Base-by-base conservation (phyloP, 2,113 vertebrate genomes). In the Asarcornis scutulata region DNA sequence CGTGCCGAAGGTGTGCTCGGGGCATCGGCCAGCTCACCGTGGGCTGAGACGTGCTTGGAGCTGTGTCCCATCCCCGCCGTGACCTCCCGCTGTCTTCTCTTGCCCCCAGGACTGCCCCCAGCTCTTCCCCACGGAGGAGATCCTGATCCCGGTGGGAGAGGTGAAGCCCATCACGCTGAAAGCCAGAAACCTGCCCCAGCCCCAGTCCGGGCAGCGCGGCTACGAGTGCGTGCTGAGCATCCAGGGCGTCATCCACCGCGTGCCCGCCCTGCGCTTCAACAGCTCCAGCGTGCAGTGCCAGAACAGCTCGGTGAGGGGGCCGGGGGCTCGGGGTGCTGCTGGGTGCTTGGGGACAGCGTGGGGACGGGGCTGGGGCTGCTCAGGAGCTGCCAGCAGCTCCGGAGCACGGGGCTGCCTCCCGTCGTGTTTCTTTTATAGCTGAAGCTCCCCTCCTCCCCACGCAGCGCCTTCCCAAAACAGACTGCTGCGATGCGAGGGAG, bases 251-350 rank as follows among this genome's bases (percentile, higher is more conserved):
- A 76, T 98, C 89, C 99, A 99, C 95, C 97, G 99, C 1, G 99
- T 99, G 92, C 99, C 99, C 0, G 99, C 99, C 48, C 99, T 99
- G 69, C 99, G 99, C 95, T 99, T 99, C 98, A 99, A 99, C 98
- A 99, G 99, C 98, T 99, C 99, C 98, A 99, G 99, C 13, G 99
- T 99, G 78, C 99, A 99, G 97, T 99, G 99, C 97, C 99, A 99
- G 98, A 99, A 99, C 97, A 99, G 99, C 95, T 99, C 99, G 97
- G 99, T 99, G 97, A 97, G 99, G 29, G 7, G 13, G 32, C 21
- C 15, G 38, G 55, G 27, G 68, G 50, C 50, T 48, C 20, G 20
- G 46, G 46, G 46, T 48, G 46, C 46, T 48, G 46, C 46, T 48
- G 46, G 46, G 46, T 48, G 46, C 46, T 10, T 8, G 23, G 50